phyloP scores from a whole-genome alignment of 1,140 invertebrate genomes.

The Meloidogyne exigua region DNA sequence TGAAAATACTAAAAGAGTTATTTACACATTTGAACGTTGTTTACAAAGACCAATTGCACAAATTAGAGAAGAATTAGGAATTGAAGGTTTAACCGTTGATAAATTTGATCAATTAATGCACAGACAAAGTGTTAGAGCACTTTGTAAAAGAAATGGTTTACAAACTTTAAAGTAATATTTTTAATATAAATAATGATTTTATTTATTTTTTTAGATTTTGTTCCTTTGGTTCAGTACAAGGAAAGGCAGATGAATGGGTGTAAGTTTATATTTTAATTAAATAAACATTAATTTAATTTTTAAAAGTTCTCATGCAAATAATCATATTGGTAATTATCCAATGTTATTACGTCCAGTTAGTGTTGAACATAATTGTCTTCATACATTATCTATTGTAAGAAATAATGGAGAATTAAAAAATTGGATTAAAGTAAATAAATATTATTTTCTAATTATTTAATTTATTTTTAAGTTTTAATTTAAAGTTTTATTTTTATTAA shows the following conservation, averaged over 20 bases:
- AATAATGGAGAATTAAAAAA: slow-evolving; percentile 40
- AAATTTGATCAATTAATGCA: slow-evolving; percentile 51
- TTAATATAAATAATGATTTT: no score
- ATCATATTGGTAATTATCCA: slow-evolving; percentile 44
- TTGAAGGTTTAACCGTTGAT: slow-evolving; percentile 39
- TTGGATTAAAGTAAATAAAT: slow-evolving; percentile 38
- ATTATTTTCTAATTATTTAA: neutral
- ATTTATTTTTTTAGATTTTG: slow-evolving; percentile 23
- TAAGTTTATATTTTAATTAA: slow-evolving; percentile 21
- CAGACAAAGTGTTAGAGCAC: slow-evolving; percentile 41
- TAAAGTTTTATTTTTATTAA: neutral
- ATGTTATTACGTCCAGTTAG: slow-evolving; percentile 44
- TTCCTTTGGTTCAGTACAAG: slow-evolving; percentile 48
- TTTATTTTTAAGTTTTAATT: neutral
- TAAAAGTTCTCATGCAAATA: slow-evolving; percentile 18
- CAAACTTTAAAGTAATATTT: slow-evolving; percentile 37
- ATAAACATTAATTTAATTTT: neutral
- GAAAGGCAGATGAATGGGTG: slow-evolving; percentile 44
- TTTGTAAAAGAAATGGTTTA: slow-evolving; percentile 45
- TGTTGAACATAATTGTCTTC: slow-evolving; percentile 42
- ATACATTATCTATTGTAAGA: slow-evolving; percentile 40
- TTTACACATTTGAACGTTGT: slow-evolving; percentile 47
- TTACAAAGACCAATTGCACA: slow-evolving; percentile 42
- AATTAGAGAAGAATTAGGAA: slow-evolving; percentile 39
- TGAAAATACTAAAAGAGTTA: slow-evolving; percentile 23